Conservation (phyloP, 2,888 invertebrate genomes). For the Andricus curvator region DNA sequence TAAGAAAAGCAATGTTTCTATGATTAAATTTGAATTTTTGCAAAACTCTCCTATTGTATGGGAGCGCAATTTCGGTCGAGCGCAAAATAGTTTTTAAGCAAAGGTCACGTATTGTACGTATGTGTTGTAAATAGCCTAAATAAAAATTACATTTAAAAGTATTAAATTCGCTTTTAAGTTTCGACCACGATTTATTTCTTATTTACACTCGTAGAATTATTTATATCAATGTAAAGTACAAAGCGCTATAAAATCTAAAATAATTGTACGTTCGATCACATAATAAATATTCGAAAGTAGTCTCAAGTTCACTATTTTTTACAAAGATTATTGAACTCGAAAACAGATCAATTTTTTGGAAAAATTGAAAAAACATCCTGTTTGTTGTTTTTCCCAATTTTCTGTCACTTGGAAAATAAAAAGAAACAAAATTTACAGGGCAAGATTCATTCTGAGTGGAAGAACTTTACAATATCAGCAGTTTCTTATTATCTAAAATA, state of each 20-base stretch:
- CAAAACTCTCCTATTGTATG: constrained; percentile 46
- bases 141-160: constrained; percentile 77
- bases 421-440: background rate
- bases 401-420: background rate
- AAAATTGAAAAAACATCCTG: background rate
- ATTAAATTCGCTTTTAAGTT: constrained; percentile 46
- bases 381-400: background rate
- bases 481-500: background rate
- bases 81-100: constrained; percentile 73
- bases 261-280: constrained; percentile 25
- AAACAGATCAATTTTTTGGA: background rate
- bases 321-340: background rate
- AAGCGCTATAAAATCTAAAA: constrained; percentile 30
- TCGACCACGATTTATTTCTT: background rate
- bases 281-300: constrained; percentile 22
- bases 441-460: background rate
- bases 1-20: too few species aligned
- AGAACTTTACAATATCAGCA: background rate
- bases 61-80: constrained; percentile 68
- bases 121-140: constrained; percentile 78
- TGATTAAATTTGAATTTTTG: too few species aligned
- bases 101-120: constrained; percentile 77
- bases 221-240: constrained; percentile 30
- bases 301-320: constrained; percentile 5
- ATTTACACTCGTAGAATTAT: constrained; percentile 24